These are phyloP conservation scores for Macrosteles quadrilineatus DNA, from an alignment of 1,140 invertebrate genomes.

Conservation along the genomic window DNA sequence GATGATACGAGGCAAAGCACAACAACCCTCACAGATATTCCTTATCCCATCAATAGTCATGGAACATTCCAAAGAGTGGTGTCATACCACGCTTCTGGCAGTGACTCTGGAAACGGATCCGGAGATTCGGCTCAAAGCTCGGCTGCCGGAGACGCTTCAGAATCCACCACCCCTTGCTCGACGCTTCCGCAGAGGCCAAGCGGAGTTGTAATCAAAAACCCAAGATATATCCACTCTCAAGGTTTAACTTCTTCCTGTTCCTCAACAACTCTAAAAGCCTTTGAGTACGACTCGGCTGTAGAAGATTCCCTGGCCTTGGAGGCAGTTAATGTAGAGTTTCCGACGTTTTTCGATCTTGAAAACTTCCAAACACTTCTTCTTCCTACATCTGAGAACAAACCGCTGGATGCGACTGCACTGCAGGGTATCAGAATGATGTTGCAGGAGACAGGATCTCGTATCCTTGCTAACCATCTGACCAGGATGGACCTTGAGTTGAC, in stretches of 20 bases:
- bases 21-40: constrained; percentile 2
- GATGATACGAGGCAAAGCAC: constrained; percentile 34
- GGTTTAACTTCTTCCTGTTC: constrained; percentile 56
- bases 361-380: constrained; percentile 76
- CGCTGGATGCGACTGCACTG: constrained; percentile 79
- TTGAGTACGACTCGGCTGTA: constrained; percentile 65
- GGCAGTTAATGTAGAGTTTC: constrained; percentile 58
- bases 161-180: constrained; percentile 49
- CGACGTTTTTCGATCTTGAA: constrained; percentile 75
- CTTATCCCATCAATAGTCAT: constrained; percentile 39
- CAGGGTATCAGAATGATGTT: constrained; percentile 75
- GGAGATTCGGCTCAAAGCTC: constrained; percentile 74
- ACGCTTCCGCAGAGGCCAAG: constrained; percentile 39
- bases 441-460: constrained; percentile 73
- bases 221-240: constrained; percentile 49
- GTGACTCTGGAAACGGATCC: constrained; percentile 84
- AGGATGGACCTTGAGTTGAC: constrained; percentile 65
- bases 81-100: constrained; percentile 77
- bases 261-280: constrained; percentile 60
- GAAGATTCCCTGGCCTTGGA: constrained; percentile 60
- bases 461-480: constrained; percentile 85
- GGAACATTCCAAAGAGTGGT: constrained; percentile 42
- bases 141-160: constrained; percentile 57
- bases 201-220: constrained; percentile 61
- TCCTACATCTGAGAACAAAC: constrained; percentile 77